A percentile compares a stretch with the other conserved stretches of the same genome.
Evolutionary conservation across 1,140 invertebrate genomes (phyloP).

Genomic region (Thaumatotibia leucotreta): DNA sequence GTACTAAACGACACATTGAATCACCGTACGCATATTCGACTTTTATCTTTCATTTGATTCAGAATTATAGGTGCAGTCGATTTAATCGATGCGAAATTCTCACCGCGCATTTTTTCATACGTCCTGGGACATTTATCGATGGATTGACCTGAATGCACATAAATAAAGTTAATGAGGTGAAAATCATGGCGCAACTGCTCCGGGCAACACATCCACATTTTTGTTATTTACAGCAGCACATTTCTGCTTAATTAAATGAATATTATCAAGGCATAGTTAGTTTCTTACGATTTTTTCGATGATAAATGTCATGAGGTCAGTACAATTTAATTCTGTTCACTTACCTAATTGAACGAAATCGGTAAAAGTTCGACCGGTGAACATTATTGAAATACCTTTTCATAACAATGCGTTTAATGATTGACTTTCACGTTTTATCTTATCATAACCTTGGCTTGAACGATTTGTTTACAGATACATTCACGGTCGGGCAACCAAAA

Average conservation of each 20-base stretch:
- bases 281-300: background rate
- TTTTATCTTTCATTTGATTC: constrained; percentile 42
- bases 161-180: constrained; percentile 58
- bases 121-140: constrained; percentile 46
- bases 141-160: constrained; percentile 46
- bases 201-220: constrained; percentile 33
- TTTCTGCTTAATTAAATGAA: constrained; percentile 29
- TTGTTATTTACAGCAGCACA: constrained; percentile 28
- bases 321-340: background rate
- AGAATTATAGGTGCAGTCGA: constrained; percentile 38
- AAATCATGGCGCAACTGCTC: constrained; percentile 38
- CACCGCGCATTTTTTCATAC: constrained; percentile 41
- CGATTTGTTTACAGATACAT: constrained; percentile 9
- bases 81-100: constrained; percentile 54
- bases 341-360: background rate
- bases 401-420: constrained; percentile 9
- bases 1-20: constrained; percentile 14
- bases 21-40: constrained; percentile 9
- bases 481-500: constrained; percentile 13
- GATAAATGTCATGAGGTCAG: background rate
- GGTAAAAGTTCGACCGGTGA: background rate
- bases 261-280: constrained; percentile 19
- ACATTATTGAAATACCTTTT: background rate
- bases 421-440: constrained; percentile 8
- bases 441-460: constrained; percentile 13